A percentile compares a stretch with the other conserved stretches of the same genome.
Evolutionary conservation across 2,113 vertebrate species (phyloP).

Genomic region (Nycticryphes semicollaris): DNA sequence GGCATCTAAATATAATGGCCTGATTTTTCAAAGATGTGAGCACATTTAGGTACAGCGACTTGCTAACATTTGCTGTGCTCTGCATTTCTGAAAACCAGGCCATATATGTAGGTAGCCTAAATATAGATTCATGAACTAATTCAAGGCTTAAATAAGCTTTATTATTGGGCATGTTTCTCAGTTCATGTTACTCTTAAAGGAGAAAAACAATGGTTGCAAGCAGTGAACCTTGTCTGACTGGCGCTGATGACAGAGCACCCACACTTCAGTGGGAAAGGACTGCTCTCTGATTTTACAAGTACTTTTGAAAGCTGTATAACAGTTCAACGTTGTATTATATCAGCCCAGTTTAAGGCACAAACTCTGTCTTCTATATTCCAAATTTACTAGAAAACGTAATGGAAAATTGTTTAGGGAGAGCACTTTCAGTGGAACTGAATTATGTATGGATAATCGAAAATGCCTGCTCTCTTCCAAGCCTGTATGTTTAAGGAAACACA

Average conservation of each 20-base stretch:
- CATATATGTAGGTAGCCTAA: slow-evolving; percentile 36
- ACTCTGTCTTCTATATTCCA: background rate
- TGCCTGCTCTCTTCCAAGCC: background rate
- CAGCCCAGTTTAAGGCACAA: background rate
- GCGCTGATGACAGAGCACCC: background rate
- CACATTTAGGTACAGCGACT: background rate
- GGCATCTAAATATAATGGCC: slow-evolving; percentile 43
- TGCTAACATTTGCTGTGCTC: background rate
- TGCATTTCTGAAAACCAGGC: slow-evolving; percentile 55
- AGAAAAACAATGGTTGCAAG: background rate
- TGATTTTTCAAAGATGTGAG: background rate
- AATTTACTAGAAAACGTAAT: background rate
- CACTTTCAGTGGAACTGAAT: background rate
- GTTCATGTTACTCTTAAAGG: background rate
- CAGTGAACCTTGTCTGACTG: background rate
- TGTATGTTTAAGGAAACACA: background rate
- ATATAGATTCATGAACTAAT: slow-evolving; percentile 30
- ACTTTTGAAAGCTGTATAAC: background rate
- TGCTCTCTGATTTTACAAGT: background rate
- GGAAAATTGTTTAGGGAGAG: background rate
- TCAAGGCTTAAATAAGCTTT: background rate
- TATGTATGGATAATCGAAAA: background rate
- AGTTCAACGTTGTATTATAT: background rate
- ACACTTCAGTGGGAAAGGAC: background rate
- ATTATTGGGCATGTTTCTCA: background rate